phyloP scores from a whole-genome alignment of 2,888 invertebrate genomes.

The Beris morrisii region DNA sequence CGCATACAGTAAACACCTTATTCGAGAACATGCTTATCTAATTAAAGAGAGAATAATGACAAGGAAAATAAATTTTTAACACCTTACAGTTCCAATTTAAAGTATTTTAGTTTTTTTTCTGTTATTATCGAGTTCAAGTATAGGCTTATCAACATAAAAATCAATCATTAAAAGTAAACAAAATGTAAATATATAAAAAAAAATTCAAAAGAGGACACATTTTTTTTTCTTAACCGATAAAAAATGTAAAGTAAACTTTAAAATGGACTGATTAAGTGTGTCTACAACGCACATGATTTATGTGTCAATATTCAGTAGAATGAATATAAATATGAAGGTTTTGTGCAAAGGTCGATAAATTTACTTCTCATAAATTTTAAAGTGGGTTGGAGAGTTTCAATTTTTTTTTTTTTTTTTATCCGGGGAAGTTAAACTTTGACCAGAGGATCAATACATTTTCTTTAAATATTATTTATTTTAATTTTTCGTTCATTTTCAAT shows the following conservation, averaged over 20 bases:
- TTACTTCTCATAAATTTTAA: too few species aligned
- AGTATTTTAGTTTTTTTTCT: conserved; percentile 1
- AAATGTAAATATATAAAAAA: conserved; percentile 29
- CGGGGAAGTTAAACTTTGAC: too few species aligned
- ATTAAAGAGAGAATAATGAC: conserved; percentile 32
- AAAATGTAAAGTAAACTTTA: conserved; percentile 5
- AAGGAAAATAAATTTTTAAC: conserved; percentile 37
- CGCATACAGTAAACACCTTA: conserved; percentile 17
- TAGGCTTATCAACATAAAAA: conserved; percentile 24
- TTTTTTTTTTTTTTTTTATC: too few species aligned
- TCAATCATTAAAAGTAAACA: conserved; percentile 36
- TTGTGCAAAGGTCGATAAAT: too few species aligned
- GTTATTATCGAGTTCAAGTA: not conserved
- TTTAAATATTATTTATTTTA: too few species aligned
- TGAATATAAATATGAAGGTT: too few species aligned
- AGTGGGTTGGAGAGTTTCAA: too few species aligned
- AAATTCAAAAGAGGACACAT: not conserved
- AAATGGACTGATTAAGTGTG: not conserved
- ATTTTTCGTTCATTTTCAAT: too few species aligned
- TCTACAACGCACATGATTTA: not conserved
- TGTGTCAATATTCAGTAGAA: not conserved
- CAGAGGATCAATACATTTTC: too few species aligned
- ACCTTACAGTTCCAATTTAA: conserved; percentile 34
- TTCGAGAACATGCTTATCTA: conserved; percentile 35
- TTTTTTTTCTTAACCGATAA: not conserved